phyloP scores from a whole-genome alignment of 2,797 vertebrate species.

The Periparus ater region DNA sequence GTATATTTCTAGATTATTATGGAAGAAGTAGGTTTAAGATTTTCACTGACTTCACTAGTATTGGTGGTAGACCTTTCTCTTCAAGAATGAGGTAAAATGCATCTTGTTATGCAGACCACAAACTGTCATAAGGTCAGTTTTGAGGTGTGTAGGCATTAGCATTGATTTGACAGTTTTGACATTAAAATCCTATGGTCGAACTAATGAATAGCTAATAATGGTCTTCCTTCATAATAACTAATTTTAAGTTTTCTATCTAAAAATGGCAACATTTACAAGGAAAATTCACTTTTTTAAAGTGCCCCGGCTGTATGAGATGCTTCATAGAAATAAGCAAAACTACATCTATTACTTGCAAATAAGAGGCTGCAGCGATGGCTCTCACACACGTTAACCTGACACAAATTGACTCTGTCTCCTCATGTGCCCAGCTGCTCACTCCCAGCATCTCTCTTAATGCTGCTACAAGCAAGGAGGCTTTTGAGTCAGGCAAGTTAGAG shows the following conservation, averaged over 20 bases:
- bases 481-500: neutral
- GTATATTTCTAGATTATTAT: neutral
- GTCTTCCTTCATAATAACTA: neutral
- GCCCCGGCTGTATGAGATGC: neutral
- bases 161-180: neutral
- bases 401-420: neutral
- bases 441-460: neutral
- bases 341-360: neutral
- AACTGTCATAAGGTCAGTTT: neutral
- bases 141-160: neutral
- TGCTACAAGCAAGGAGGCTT: neutral
- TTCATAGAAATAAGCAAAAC: neutral
- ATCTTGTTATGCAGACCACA: neutral
- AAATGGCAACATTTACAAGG: neutral
- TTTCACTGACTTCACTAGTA: neutral
- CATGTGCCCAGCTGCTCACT: neutral
- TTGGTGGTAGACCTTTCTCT: neutral
- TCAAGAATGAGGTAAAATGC: neutral
- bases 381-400: rapidly evolving
- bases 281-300: neutral
- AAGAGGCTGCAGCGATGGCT: neutral
- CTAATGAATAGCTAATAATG: neutral
- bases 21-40: neutral
- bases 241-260: neutral
- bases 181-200: neutral